Evolutionary conservation across 2,113 vertebrate genomes (phyloP).

Genomic region (Forbesichthys agassizii): DNA sequence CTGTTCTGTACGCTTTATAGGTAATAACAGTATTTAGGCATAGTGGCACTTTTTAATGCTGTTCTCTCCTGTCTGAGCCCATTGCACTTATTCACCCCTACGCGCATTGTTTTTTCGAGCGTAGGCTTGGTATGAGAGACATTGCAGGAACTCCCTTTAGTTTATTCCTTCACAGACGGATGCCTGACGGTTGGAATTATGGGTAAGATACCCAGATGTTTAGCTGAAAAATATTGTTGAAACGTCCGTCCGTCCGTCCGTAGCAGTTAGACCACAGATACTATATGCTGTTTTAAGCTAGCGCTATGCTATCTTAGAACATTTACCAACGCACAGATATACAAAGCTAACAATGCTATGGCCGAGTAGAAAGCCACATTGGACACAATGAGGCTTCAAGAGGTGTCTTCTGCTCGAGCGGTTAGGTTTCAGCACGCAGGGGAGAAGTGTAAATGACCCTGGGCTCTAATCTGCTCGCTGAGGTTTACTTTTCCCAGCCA

Average conservation of each 20-base stretch:
- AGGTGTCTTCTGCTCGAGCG: not conserved
- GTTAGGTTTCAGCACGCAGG: no score
- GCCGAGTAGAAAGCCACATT: not conserved
- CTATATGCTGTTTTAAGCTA: not conserved
- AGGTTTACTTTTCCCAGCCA: no score
- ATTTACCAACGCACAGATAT: not conserved
- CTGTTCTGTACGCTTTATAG: slow-evolving; percentile 22
- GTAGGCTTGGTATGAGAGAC: slow-evolving; percentile 17
- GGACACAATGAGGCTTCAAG: not conserved
- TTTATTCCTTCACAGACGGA: slow-evolving; percentile 1
- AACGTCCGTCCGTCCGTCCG: no score
- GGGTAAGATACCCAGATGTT: no score
- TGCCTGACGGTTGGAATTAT: no score
- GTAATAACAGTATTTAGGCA: slow-evolving; percentile 46
- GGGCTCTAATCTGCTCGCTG: no score
- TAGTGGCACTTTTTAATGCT: not conserved
- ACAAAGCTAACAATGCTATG: not conserved
- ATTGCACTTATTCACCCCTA: slow-evolving; percentile 1
- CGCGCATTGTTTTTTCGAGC: not conserved
- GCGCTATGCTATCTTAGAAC: not conserved
- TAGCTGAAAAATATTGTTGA: no score
- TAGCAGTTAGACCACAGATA: not conserved
- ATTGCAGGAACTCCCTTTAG: not conserved
- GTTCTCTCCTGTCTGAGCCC: slow-evolving; percentile 2
- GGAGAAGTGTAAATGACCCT: no score